Conservation (phyloP, 2,888 invertebrate species). For the Pheosia tremula region DNA sequence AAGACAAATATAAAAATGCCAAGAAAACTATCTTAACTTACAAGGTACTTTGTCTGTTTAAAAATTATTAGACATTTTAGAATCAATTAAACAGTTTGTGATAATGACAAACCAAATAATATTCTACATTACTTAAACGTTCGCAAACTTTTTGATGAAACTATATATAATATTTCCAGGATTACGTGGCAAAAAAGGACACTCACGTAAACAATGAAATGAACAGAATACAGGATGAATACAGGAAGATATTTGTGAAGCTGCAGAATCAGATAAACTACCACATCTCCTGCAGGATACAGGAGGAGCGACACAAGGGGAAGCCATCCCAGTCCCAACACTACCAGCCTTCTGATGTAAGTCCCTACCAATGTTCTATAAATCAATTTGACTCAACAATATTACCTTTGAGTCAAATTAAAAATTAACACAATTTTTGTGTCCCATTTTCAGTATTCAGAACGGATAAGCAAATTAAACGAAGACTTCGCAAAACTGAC, state of each 20-base stretch:
- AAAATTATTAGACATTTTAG: too few relatives aligned
- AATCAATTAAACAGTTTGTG: too few relatives aligned
- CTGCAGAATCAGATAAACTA: slow-evolving; percentile 80
- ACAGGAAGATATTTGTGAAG: slow-evolving; percentile 82
- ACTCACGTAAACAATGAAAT: slow-evolving; percentile 86
- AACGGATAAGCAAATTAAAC: slow-evolving; percentile 67
- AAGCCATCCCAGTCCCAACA: slow-evolving; percentile 45
- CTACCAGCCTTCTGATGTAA: slow-evolving; percentile 60
- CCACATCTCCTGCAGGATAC: slow-evolving; percentile 69
- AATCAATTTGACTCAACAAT: neutral
- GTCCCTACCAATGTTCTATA: slow-evolving; percentile 13
- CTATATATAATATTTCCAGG: slow-evolving; percentile 57
- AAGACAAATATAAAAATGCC: slow-evolving; percentile 86
- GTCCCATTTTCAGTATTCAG: slow-evolving; percentile 63
- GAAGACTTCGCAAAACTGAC: slow-evolving; percentile 68
- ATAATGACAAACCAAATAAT: too few relatives aligned
- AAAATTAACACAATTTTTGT: too few relatives aligned
- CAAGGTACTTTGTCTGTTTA: slow-evolving; percentile 67
- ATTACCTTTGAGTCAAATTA: slow-evolving; percentile 1
- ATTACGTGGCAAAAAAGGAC: slow-evolving; percentile 86
- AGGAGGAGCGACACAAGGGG: slow-evolving; percentile 63
- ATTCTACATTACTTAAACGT: too few relatives aligned
- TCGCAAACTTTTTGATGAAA: too few relatives aligned
- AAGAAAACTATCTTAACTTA: slow-evolving; percentile 87
- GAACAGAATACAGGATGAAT: slow-evolving; percentile 86